Conservation (phyloP, 2,113 vertebrate species). For the Ifrita kowaldi region DNA sequence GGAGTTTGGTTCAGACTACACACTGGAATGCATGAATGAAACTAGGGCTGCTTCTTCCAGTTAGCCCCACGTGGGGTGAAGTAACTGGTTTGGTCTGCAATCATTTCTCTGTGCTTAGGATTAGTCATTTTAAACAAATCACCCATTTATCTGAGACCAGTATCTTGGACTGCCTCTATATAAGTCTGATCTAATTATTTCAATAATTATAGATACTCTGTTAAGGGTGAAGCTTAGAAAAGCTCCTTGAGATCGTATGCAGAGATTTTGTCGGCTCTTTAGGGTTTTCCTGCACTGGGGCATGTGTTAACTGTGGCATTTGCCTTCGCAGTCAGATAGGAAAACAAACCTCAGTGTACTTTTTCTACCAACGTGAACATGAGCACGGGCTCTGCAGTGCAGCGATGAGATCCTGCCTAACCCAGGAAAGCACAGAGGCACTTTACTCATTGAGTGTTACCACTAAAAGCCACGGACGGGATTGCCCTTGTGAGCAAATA, state of each 20-base stretch:
- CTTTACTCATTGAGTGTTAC: not conserved
- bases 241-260: not conserved
- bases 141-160: not conserved
- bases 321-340: fast-evolving
- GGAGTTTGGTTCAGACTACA: not conserved
- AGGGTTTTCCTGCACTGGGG: not conserved
- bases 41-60: not conserved
- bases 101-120: not conserved
- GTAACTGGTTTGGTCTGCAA: not conserved
- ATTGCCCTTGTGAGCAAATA: not conserved
- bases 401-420: not conserved
- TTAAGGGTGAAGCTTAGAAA: not conserved
- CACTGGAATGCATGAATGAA: fast-evolving
- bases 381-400: not conserved
- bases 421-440: not conserved
- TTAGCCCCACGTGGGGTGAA: not conserved
- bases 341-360: not conserved
- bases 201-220: not conserved
- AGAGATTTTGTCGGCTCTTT: not conserved
- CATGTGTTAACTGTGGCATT: not conserved
- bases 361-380: fast-evolving
- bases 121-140: not conserved
- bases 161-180: not conserved
- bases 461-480: not conserved
- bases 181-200: not conserved